These are phyloP conservation scores for Parapsyche elsis DNA, from an alignment of 1,140 invertebrate species.

Conservation along the genomic window DNA sequence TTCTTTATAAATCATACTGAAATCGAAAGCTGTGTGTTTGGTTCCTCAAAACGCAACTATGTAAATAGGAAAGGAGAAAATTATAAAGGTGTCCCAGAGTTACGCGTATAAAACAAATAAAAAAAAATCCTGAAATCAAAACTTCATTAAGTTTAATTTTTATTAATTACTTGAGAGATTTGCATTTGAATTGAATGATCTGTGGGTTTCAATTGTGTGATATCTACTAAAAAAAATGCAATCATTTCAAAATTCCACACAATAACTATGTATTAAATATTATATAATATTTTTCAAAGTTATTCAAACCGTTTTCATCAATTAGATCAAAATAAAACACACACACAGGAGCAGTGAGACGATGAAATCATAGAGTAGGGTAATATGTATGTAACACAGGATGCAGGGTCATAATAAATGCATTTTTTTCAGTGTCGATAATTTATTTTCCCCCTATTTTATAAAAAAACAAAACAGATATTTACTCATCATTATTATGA, in stretches of 20 bases:
- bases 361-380: too few relatives aligned
- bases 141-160: not conserved
- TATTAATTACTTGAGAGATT: too few relatives aligned
- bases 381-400: constrained; percentile 7
- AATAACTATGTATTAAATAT: too few relatives aligned
- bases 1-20: not conserved
- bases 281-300: too few relatives aligned
- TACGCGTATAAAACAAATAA: not conserved
- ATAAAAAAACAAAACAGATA: constrained; percentile 36
- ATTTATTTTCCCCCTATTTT: constrained; percentile 40
- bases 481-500: not conserved
- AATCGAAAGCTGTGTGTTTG: not conserved
- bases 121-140: not conserved
- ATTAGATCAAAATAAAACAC: too few relatives aligned
- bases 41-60: not conserved
- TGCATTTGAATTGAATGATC: too few relatives aligned
- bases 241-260: not conserved
- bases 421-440: constrained; percentile 46
- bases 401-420: constrained; percentile 43
- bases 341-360: too few relatives aligned
- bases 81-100: not conserved
- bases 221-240: not conserved
- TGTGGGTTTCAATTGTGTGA: too few relatives aligned
- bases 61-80: not conserved
- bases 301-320: too few relatives aligned